A percentile compares a stretch with the other conserved stretches of the same genome.
These are phyloP conservation scores for Scomber colias DNA, from an alignment of 2,113 vertebrate species.

Conservation along the genomic window DNA sequence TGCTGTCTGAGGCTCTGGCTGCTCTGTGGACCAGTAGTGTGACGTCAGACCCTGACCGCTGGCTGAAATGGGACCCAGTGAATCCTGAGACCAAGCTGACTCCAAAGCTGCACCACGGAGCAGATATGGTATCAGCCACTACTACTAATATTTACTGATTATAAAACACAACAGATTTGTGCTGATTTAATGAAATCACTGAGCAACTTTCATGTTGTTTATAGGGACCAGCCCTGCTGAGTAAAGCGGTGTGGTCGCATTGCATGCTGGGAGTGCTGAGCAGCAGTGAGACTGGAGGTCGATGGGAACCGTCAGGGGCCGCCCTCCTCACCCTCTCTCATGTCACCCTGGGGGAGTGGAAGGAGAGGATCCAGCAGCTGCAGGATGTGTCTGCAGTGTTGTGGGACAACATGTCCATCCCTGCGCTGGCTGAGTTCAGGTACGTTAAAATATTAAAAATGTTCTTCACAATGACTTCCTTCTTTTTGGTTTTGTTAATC, in stretches of 20 bases:
- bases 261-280: constrained; percentile 93
- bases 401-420: constrained; percentile 92
- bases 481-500: neutral
- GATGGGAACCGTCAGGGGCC: constrained; percentile 87
- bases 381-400: constrained; percentile 87
- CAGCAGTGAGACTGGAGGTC: constrained; percentile 79
- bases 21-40: constrained; percentile 92
- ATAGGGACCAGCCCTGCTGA: constrained; percentile 92
- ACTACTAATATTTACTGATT: neutral
- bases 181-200: neutral
- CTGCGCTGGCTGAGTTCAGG: constrained; percentile 90
- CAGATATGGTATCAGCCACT: constrained; percentile 67
- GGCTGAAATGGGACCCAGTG: constrained; percentile 90
- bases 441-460: constrained; percentile 57
- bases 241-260: constrained; percentile 90
- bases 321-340: constrained; percentile 88
- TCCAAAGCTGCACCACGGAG: constrained; percentile 53
- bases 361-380: constrained; percentile 91
- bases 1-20: constrained; percentile 87
- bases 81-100: constrained; percentile 47
- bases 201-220: constrained; percentile 2
- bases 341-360: constrained; percentile 92
- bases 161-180: neutral
- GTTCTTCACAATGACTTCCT: no score
- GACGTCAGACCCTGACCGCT: constrained; percentile 89